Percentiles rank a stretch among this genome's conserved stretches.
These are phyloP conservation scores for Papilio machaon DNA, from an alignment of 1,140 invertebrate genomes.

Conservation along the genomic window DNA sequence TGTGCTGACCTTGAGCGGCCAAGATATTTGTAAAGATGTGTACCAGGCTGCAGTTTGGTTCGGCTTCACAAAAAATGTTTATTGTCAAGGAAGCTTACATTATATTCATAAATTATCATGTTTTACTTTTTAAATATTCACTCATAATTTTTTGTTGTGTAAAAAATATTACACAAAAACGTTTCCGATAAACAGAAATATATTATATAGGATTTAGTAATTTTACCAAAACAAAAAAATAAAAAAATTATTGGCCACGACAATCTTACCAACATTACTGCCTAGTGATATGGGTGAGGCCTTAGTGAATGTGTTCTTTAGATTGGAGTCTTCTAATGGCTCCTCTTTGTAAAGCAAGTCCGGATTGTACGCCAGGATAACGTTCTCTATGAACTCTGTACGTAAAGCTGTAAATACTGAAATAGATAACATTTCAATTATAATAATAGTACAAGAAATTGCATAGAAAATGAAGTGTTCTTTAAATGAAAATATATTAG, in stretches of 20 bases:
- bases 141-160: too few species aligned
- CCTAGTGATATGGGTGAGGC: slow-evolving; percentile 68
- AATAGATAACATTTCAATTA: slow-evolving; percentile 48
- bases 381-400: slow-evolving; percentile 87
- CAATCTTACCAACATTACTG: slow-evolving; percentile 62
- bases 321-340: slow-evolving; percentile 48
- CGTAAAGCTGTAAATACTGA: slow-evolving; percentile 86
- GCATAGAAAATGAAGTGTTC: neutral
- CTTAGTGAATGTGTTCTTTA: slow-evolving; percentile 58
- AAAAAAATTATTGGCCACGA: neutral
- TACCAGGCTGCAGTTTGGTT: too few species aligned
- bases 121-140: too few species aligned
- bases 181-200: too few species aligned
- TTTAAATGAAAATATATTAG: neutral
- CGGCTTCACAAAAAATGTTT: too few species aligned
- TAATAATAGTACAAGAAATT: neutral
- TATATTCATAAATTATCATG: too few species aligned
- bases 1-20: too few species aligned
- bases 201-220: too few species aligned
- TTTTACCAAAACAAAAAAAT: too few species aligned
- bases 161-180: too few species aligned
- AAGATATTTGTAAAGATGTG: too few species aligned
- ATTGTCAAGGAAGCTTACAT: too few species aligned
- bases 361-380: slow-evolving; percentile 87
- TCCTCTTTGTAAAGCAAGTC: slow-evolving; percentile 56